Conservation (phyloP, 2,797 vertebrate genomes). For the Yasuhikotakia modesta region DNA sequence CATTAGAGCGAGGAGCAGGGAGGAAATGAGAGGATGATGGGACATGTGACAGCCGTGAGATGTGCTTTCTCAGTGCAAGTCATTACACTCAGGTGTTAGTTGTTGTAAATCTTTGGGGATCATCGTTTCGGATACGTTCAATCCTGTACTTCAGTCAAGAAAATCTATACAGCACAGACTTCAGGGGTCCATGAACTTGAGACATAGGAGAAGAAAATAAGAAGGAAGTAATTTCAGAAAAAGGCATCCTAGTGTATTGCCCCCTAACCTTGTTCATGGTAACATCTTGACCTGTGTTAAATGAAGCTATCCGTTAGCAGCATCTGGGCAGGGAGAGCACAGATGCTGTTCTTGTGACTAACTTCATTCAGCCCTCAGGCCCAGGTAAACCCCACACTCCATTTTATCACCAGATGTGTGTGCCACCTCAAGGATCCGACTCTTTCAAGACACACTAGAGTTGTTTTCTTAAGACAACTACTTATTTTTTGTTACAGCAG, state of each 20-base stretch:
- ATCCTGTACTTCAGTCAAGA: background rate
- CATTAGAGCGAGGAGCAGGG: constrained; percentile 22
- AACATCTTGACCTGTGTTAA: constrained; percentile 38
- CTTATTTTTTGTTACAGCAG: constrained; percentile 3
- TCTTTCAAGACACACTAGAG: background rate
- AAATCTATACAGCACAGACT: background rate
- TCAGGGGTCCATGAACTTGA: background rate
- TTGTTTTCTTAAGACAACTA: background rate
- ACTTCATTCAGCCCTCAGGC: constrained; percentile 29
- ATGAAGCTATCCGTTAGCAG: constrained; percentile 39
- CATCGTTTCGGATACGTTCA: background rate
- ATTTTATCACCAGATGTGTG: background rate
- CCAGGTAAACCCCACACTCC: background rate
- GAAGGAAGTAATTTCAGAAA: background rate
- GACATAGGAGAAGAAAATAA: background rate
- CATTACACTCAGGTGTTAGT: background rate
- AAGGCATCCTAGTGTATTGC: background rate
- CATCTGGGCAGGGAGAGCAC: constrained; percentile 32
- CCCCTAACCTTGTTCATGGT: constrained; percentile 1
- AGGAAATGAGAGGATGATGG: constrained; percentile 36
- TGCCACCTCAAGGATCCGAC: background rate
- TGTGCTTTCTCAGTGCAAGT: constrained; percentile 5
- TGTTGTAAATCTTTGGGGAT: constrained; percentile 10
- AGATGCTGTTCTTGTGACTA: constrained; percentile 24
- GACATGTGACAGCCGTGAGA: constrained; percentile 31